These are phyloP conservation scores for Dilophus febrilis DNA, from an alignment of 2,888 invertebrate species.

Conservation along the genomic window DNA sequence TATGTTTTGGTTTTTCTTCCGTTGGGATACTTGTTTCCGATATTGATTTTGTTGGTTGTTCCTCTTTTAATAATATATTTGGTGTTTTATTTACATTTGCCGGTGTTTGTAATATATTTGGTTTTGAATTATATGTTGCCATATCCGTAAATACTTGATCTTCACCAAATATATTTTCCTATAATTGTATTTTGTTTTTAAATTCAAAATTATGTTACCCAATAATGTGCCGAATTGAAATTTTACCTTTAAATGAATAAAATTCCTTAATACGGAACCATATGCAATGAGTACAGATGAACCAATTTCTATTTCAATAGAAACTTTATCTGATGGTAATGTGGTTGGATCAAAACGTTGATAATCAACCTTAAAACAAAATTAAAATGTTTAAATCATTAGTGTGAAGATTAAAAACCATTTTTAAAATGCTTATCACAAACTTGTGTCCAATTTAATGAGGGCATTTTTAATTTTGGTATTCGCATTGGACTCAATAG, in stretches of 20 bases:
- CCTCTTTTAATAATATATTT: slow-evolving; percentile 22
- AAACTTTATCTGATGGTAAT: slow-evolving; percentile 74
- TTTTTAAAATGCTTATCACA: slow-evolving; percentile 11
- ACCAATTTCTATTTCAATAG: slow-evolving; percentile 84
- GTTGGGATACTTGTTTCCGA: slow-evolving; percentile 26
- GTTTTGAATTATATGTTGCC: slow-evolving; percentile 43
- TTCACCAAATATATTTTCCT: slow-evolving; percentile 95
- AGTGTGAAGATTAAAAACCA: slow-evolving; percentile 3
- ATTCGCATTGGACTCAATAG: slow-evolving; percentile 82
- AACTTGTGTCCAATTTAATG: slow-evolving; percentile 42
- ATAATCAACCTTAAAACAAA: slow-evolving; percentile 34
- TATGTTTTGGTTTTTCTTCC: slow-evolving; percentile 50
- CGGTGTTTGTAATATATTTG: slow-evolving; percentile 28
- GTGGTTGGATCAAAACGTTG: slow-evolving; percentile 76
- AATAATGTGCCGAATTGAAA: no score
- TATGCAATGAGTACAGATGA: slow-evolving; percentile 83
- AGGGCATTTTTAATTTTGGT: slow-evolving; percentile 53
- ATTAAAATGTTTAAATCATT: slow-evolving; percentile 3
- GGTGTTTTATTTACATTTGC: slow-evolving; percentile 19
- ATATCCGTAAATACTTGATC: slow-evolving; percentile 89
- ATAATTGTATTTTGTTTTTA: slow-evolving; percentile 11
- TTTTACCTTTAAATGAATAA: slow-evolving; percentile 65
- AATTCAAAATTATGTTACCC: background rate
- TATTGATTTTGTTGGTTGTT: slow-evolving; percentile 26
- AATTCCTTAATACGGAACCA: slow-evolving; percentile 77